Percentiles rank a stretch among this genome's conserved stretches.
These are phyloP conservation scores for Proteles cristata DNA, from an alignment of 2,113 vertebrate genomes.

Conservation along the genomic window DNA sequence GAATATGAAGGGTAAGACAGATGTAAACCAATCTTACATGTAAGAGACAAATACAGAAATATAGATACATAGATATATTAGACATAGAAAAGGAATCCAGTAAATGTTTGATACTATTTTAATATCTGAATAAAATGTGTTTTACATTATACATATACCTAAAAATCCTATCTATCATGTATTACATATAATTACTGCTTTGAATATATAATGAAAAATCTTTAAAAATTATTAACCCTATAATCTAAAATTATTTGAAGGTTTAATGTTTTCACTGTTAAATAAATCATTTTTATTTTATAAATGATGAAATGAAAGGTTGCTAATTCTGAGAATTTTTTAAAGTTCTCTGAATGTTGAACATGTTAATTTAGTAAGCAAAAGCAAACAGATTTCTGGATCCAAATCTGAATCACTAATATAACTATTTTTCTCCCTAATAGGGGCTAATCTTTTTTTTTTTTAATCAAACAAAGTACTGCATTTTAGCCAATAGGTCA, in stretches of 20 bases:
- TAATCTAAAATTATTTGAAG: neutral
- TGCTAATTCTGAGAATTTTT: constrained; percentile 17
- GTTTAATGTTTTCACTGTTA: constrained; percentile 28
- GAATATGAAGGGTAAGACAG: constrained; percentile 6
- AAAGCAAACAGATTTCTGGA: neutral
- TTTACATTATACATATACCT: neutral
- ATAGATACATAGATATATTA: neutral
- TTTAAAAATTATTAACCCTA: constrained; percentile 10
- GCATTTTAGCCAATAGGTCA: constrained; percentile 23
- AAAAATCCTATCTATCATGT: neutral
- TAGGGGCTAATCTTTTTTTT: neutral
- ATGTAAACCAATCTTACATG: neutral
- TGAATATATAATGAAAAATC: neutral
- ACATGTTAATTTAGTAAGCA: neutral
- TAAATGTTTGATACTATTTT: constrained; percentile 12
- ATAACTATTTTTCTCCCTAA: neutral
- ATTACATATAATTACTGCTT: neutral
- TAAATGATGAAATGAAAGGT: constrained; percentile 28
- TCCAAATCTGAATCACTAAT: neutral
- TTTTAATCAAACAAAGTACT: neutral
- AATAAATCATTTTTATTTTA: constrained; percentile 40
- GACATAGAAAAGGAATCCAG: neutral
- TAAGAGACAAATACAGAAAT: neutral
- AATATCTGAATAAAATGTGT: constrained; percentile 2
- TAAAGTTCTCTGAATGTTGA: neutral